Percentiles rank a stretch among this genome's conserved stretches.
These are phyloP conservation scores for Lycophotia porphyrea DNA, from an alignment of 2,888 invertebrate genomes.

Conservation along the genomic window DNA sequence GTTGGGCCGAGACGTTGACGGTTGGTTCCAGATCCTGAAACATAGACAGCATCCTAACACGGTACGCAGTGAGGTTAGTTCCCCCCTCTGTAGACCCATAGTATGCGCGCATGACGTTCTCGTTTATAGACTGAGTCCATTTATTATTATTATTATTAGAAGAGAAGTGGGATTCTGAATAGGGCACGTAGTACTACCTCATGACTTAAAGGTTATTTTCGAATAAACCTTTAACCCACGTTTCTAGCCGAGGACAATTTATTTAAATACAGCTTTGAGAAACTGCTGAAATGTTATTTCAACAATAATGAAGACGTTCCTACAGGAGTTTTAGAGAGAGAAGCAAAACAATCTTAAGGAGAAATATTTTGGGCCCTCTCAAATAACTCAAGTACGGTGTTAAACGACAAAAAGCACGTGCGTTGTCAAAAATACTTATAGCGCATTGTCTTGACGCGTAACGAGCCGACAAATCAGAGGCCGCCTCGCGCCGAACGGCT, in stretches of 20 bases:
- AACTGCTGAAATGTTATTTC: background rate
- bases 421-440: conserved; percentile 64
- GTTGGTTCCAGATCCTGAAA: no score
- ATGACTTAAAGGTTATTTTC: conserved; percentile 30
- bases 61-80: no score
- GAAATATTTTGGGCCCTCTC: background rate
- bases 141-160: no score
- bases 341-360: background rate
- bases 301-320: background rate
- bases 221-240: conserved; percentile 10
- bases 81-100: no score
- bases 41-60: no score
- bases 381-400: conserved; percentile 18
- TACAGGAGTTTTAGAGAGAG: background rate
- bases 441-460: conserved; percentile 73
- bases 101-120: no score
- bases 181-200: conserved; percentile 25
- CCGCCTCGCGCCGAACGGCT: conserved; percentile 77
- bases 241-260: conserved; percentile 12
- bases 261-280: background rate
- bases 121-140: no score
- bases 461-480: conserved; percentile 83
- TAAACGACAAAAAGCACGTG: conserved; percentile 55
- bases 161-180: conserved; percentile 24
- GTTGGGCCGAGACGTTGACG: no score